Evolutionary conservation across 2,113 vertebrate species (phyloP), one percentile per base, ranked within the genome.

Genomic region (Capreolus pygargus): DNA sequence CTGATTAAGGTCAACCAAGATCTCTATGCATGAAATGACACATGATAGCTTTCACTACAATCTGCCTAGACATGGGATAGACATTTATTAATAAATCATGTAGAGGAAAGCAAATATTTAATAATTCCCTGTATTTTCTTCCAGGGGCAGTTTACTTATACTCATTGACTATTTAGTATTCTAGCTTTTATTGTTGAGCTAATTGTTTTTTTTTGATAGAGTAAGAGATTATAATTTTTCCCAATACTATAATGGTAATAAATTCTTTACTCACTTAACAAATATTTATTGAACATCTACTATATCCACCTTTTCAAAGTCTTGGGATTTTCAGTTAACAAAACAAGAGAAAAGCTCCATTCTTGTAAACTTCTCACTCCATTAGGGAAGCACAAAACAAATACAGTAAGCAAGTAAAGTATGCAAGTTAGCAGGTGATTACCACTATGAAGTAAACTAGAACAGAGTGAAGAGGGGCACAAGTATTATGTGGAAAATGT

Each of bases 1-100:
- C 89, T 94, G 74, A 90, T 79, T 87, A 47, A 52, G 14, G 54
- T 55, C 23, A 98, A 93, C 61, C 36, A 97, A 85, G 14, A 91
- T 55, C 5, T 57, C 8, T 25, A 60, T 92, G 97, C 95, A 81
- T 6, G n/a, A 12, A 47, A 83, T 52, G 21, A 58, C 13, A 1
- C 28, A 96, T 91, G 33, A 70, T 27, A 91, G 6, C 1, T 95
- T 98, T 96, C 47, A 52, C 82, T 97, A 43, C 3, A 54, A 78
- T 92, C 64, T 88, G 15, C 6, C 36, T 90, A 93, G 91, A 95
- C 64, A 14, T 81, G 36, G 70, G 93, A 91, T 11, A 52, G 3
- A 90, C 43, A 36, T 13, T 92, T 25, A 76, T 43, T 76, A 39
- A 76, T 43, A 97, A 96, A 13, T 86, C 9, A 67, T 55, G 30